Base-by-base conservation (phyloP, 2,888 invertebrate species). In the Dorcus parallelipipedus region DNA sequence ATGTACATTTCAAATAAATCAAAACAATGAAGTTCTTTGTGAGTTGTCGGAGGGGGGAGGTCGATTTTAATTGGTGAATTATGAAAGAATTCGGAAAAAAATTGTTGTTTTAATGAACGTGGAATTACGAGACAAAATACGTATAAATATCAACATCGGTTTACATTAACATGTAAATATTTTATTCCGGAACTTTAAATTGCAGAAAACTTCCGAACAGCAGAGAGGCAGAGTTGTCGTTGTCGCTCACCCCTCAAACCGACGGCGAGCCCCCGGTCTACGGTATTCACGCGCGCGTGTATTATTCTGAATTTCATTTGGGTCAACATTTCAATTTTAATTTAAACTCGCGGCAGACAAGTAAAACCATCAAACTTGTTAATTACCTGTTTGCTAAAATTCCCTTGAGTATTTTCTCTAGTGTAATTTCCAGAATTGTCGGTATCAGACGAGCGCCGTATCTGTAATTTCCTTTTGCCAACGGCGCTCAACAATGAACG, bases 321-420 rank as follows among this genome's bases (percentile, higher is more conserved):
- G 69, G 70, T 71, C 75, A 74, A 74, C 74, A 74, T 75, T 75
- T 75, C 75, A 76, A 76, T 76, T 76, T 76, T 74, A 75, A 71
- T 71, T 71, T 70, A 71, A 70, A 70, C 65, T 71, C 68, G 66
- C 64, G 68, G 51, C 69, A 71, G 72, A 73, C 73, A 73, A 73
- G 73, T 71, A 72, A 76, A 76, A 74, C 75, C 76, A 77, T 78
- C 78, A 78, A 78, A 78, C 75, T 78, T 78, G 78, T 76, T 78
- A 78, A 77, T 78, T 78, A 77, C 76, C 76, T 77, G 76, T 76
- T 77, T 75, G 75, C 74, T 76, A 75, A 75, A 76, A 76, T 73
- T 76, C 77, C 76, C 75, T 68, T 69, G 76, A 73, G 76, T 74
- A 73, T 75, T 76, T 76, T 76, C 75, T 71, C 73, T 71, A 71